Conservation (phyloP, 2,797 vertebrate genomes). For the Eutrigla gurnardus region DNA sequence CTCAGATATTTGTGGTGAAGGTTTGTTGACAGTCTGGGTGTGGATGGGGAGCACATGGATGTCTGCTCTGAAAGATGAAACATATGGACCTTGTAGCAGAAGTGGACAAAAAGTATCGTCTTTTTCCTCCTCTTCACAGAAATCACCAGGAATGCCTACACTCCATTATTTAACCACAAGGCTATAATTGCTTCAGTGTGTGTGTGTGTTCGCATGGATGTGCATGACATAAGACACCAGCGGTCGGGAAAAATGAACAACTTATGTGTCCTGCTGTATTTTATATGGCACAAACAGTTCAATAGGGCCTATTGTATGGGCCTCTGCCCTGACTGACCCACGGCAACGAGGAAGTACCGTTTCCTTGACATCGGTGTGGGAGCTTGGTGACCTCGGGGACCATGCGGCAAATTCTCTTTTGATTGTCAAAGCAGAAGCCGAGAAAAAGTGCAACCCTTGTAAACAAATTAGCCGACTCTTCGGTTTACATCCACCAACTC, state of each 20-base stretch:
- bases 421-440: background rate
- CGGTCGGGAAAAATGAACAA: constrained; percentile 69
- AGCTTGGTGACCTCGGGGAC: constrained; percentile 3
- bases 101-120: constrained; percentile 66
- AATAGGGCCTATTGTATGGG: background rate
- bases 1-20: constrained; percentile 56
- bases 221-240: constrained; percentile 58
- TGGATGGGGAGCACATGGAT: constrained; percentile 45
- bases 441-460: too few relatives aligned
- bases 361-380: constrained; percentile 30
- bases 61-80: constrained; percentile 67
- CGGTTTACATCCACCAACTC: background rate
- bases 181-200: constrained; percentile 86
- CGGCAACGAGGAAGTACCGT: constrained; percentile 37
- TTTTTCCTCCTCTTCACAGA: constrained; percentile 69
- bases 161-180: constrained; percentile 80
- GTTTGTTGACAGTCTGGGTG: constrained; percentile 68
- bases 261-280: constrained; percentile 64
- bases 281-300: constrained; percentile 44
- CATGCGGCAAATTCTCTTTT: constrained; percentile 8
- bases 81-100: constrained; percentile 60
- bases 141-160: constrained; percentile 74
- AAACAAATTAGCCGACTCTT: too few relatives aligned
- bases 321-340: constrained; percentile 31
- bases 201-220: constrained; percentile 24